Percentiles rank a stretch among this genome's conserved stretches.
Evolutionary conservation across 2,113 vertebrate species (phyloP).

Genomic region (Microtus richardsoni): DNA sequence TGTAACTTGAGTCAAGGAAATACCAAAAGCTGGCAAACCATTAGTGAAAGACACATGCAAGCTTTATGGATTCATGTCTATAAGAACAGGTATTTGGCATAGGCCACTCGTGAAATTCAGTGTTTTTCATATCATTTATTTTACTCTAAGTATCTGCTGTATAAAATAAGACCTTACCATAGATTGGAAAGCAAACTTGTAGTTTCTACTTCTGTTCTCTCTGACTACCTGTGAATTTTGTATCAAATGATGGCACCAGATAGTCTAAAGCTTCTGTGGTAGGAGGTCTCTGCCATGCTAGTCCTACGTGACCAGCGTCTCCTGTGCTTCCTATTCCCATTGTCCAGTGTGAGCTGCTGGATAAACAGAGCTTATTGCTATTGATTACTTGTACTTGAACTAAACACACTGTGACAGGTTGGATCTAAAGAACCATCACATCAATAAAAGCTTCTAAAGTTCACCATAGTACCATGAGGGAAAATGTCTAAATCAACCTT

Average conservation of each 20-base stretch:
- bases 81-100: background rate
- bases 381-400: constrained; percentile 31
- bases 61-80: background rate
- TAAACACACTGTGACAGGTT: background rate
- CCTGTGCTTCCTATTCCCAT: background rate
- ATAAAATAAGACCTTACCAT: constrained; percentile 7
- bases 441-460: constrained; percentile 23
- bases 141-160: background rate
- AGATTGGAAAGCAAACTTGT: background rate
- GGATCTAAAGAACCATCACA: background rate
- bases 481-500: constrained; percentile 1
- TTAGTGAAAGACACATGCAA: background rate
- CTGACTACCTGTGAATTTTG: background rate
- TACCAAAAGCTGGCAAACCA: background rate
- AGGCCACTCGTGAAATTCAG: background rate
- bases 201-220: background rate
- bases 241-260: background rate
- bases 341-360: background rate
- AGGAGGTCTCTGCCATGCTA: background rate
- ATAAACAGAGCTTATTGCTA: constrained; percentile 26
- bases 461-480: background rate
- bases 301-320: background rate
- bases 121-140: background rate
- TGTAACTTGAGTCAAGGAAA: background rate
- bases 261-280: background rate